Evolutionary conservation across 2,797 vertebrate species (phyloP), one percentile per base, ranked within the genome.

Genomic region (Clamator glandarius): DNA sequence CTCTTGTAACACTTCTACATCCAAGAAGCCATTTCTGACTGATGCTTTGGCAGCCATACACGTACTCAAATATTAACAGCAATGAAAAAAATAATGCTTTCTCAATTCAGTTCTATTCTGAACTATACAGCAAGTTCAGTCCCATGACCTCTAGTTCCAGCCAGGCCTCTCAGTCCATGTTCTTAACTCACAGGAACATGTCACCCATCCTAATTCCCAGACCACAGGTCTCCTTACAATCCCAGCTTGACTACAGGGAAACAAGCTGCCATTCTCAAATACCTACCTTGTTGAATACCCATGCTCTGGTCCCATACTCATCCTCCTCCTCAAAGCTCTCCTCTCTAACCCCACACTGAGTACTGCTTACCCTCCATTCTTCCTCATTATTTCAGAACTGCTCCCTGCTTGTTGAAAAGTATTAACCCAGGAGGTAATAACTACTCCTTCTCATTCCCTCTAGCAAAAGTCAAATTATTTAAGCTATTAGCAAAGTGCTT

Each of bases 21-120:
- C 26, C 4, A 20, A 72, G 28, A 67, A 81, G 42, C 26, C 55
- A n/a, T 17, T 46, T 64, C 54, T 55, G n/a, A 78, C 29, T 1
- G 1, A 29, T 26, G 26, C 51, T 66, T 58, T 46, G 29, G 67
- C 35, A 89, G 58, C 46, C 6, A 0, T 11, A 28, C 0, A 0
- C 36, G 7, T 12, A 25, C 31, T 75, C 54, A 42, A 8, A 64
- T 19, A 52, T 2, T 48, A 44, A 36, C 18, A 64, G 58, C 61
- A 84, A 58, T 10, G 6, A 66, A 46, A 48, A 88, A 51, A 25
- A 70, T 28, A 26, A 76, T 23, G 4, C 50, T 62, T 76, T 57
- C 59, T 86, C 61, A 58, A 19, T 29, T 42, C 44, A 8, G 19
- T 68, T 15, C 57, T 59, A 11, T 15, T 62, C 42, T 26, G 9